phyloP scores from a whole-genome alignment of 2,797 vertebrate genomes.

The Sarcoramphus papa region DNA sequence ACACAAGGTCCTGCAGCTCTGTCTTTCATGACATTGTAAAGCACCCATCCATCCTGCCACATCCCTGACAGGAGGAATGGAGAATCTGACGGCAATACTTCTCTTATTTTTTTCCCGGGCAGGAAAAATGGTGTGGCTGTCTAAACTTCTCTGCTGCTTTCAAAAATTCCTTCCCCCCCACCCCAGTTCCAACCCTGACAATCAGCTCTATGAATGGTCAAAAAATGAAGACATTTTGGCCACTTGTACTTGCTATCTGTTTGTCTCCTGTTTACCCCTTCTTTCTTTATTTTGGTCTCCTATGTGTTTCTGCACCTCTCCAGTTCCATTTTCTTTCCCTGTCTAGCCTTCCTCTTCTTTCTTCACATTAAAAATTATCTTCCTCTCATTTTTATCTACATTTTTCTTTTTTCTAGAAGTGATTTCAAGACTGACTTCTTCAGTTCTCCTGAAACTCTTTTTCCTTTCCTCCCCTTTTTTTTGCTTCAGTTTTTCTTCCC shows the following conservation, averaged over 20 bases:
- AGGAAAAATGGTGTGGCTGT: neutral
- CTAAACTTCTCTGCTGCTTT: neutral
- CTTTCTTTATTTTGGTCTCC: neutral
- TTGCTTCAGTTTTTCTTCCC: neutral
- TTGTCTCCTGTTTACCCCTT: neutral
- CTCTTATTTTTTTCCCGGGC: neutral
- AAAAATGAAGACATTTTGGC: neutral
- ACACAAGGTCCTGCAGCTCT: neutral
- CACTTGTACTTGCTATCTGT: neutral
- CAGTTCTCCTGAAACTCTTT: neutral
- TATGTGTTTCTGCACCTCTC: neutral
- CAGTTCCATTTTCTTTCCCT: neutral
- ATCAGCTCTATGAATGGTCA: neutral
- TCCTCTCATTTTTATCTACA: neutral
- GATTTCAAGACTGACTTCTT: neutral
- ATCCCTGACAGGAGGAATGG: neutral
- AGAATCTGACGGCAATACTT: neutral
- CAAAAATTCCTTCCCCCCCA: neutral
- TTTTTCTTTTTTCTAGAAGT: neutral
- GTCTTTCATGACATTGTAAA: neutral
- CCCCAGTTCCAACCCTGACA: neutral
- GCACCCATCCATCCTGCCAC: fast-evolving
- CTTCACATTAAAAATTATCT: neutral
- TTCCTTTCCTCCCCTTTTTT: neutral
- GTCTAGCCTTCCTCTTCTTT: neutral